These are phyloP conservation scores for Erebia palarica DNA, from an alignment of 2,888 invertebrate genomes.

Conservation along the genomic window DNA sequence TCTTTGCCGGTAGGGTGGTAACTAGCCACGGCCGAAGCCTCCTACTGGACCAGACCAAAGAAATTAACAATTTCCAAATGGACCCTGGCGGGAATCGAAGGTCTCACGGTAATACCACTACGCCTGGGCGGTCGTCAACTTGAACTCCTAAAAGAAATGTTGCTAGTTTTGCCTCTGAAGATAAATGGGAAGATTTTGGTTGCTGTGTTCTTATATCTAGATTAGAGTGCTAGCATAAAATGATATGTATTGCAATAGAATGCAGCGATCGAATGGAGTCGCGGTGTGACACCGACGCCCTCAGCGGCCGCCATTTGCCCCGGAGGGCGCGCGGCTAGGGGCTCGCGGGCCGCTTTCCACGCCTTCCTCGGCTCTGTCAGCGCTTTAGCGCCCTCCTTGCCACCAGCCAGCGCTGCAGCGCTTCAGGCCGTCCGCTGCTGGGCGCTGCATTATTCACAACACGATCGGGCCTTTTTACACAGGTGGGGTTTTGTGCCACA, in stretches of 20 bases:
- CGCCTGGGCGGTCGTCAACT: too few relatives aligned
- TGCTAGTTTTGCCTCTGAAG: too few relatives aligned
- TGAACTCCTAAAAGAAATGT: too few relatives aligned
- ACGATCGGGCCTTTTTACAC: conserved; percentile 96
- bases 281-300: conserved; percentile 53
- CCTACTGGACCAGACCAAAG: too few relatives aligned
- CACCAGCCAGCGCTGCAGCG: conserved; percentile 93
- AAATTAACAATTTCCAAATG: too few relatives aligned
- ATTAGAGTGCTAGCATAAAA: neutral
- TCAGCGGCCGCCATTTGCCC: conserved; percentile 69
- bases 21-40: too few relatives aligned
- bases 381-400: conserved; percentile 93
- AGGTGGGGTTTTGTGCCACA: too few relatives aligned
- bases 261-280: conserved; percentile 47
- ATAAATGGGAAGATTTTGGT: too few relatives aligned
- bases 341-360: conserved; percentile 88
- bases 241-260: conserved; percentile 43
- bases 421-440: conserved; percentile 97
- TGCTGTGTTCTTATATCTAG: too few relatives aligned
- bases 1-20: too few relatives aligned
- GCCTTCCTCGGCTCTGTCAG: conserved; percentile 94
- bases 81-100: too few relatives aligned
- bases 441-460: conserved; percentile 93
- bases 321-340: conserved; percentile 63
- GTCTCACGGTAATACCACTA: too few relatives aligned